Base-by-base conservation (phyloP, 2,113 vertebrate genomes). In the Callipepla squamata region DNA sequence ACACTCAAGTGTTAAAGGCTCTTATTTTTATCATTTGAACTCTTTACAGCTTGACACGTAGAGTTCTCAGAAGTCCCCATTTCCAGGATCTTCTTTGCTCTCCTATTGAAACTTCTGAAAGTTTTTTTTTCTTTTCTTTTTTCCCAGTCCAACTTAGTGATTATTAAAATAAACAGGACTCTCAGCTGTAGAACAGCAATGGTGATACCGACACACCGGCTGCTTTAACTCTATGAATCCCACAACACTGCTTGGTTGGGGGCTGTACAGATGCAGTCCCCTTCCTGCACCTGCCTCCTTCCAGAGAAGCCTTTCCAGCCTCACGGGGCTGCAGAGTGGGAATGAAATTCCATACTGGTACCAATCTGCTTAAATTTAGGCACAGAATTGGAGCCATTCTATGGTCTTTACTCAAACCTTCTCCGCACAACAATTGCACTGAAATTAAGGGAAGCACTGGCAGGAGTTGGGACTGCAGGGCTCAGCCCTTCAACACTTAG, bases 11-110 rank as follows among this genome's bases (percentile, higher is more conserved):
- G 85, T 75, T 83, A 87, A 94, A 91, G 44, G 45, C 38, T 44
- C 42, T 42, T 62, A 11, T 40, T 88, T 40, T 93, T 91, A 88
- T 80, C 85, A 76, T 81, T 84, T 57, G 80, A 83, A 92, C 51
- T 86, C n/a, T 90, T 95, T 73, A 95, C 42, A 3, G 73, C 80
- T 95, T 94, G 90, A 95, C 90, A 91, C 87, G 80, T 91, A 62
- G 62, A 90, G 48, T 61, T 91, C 61, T 93, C 66, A 78, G 81
- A 91, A 91, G 68, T 58, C 75, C 66, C 16, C 25, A 7, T 70
- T 91, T 63, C 69, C 76, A 94, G 57, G 38, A 53, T 74, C 67
- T 89, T 92, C 85, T 34, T 7, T 63, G 15, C 32, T 67, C 63
- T 90, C 53, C 86, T 65, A 67, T 17, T 80, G 63, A 93, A 85